These are phyloP conservation scores for Pteronura brasiliensis DNA, from an alignment of 2,113 vertebrate species.

Conservation along the genomic window DNA sequence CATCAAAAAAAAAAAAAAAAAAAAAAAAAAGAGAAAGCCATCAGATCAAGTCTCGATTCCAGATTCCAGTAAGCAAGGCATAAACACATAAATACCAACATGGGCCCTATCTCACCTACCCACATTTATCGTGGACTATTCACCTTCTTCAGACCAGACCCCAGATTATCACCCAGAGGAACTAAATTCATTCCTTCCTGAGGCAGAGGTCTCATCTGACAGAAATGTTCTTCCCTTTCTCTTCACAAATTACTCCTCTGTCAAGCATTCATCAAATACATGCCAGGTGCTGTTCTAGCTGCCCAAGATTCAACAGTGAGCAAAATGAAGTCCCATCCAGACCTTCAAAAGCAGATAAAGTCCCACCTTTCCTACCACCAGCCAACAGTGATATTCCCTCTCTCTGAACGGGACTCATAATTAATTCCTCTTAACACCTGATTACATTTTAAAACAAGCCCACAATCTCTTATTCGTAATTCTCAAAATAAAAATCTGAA, in stretches of 20 bases:
- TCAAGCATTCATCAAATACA: not conserved
- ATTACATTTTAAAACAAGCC: not conserved
- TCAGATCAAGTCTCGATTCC: not conserved
- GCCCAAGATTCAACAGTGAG: not conserved
- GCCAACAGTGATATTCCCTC: not conserved
- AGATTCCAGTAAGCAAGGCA: not conserved
- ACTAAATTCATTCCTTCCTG: not conserved
- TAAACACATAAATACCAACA: not conserved
- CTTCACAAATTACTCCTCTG: not conserved
- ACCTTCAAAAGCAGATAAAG: not conserved
- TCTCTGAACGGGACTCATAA: not conserved
- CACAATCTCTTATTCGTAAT: not conserved
- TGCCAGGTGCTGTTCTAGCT: not conserved
- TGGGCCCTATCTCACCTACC: fast-evolving
- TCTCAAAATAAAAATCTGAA: not conserved
- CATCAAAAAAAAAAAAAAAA: not conserved
- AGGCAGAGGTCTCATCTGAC: not conserved
- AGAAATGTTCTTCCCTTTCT: not conserved
- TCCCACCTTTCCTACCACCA: not conserved
- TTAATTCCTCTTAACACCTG: not conserved
- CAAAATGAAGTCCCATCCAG: not conserved
- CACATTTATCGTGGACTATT: not conserved
- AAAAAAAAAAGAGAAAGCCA: not conserved
- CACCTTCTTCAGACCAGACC: not conserved
- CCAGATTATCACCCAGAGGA: not conserved